Base-by-base conservation (phyloP, 2,888 invertebrate species). In the Caenorhabditis macrosperma region DNA sequence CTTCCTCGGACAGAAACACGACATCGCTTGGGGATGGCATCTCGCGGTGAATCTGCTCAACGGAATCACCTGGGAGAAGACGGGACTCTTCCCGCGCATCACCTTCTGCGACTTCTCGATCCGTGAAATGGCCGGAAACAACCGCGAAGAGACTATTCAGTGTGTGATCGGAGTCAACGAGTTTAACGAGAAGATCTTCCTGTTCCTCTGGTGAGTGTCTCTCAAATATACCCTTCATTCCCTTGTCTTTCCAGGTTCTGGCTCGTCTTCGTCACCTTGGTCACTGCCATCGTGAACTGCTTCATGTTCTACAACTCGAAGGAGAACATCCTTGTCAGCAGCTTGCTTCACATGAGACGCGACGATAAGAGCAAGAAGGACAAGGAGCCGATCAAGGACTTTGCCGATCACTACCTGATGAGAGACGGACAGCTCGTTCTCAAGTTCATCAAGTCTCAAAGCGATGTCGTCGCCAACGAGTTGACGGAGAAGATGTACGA, bases 231-330 rank as follows among this genome's bases (percentile, higher is more conserved):
- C 30, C 89, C 15, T 26, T 76, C 63, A 90, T 90, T 63, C 79
- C 86, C 10, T 52, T 87, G 38, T 50, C 10, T 50, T 50, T 46
- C 50, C 22, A 50, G 50, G 50, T 24, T 92, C 85, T 92, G 92
- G 92, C 88, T 92, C 72, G 90, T 92, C 7, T 90, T 92, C 55
- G 91, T 91, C 9, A 88, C 91, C 30, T 85, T 88, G 26, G 87
- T 91, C 64, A 91, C 92, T 74, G 83, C 89, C 50, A 88, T 90
- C 81, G 91, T 91, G 84, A 91, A 92, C 84, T 83, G 91, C 35
- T 90, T 91, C 69, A 91, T 91, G 91, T 81, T 91, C 41, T 88
- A 89, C 82, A 7, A 12, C 4, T 26, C 28, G 10, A 2, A 10
- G 7, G 10, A 28, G 28, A 26, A 28, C 48, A 7, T 22, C 38